Conservation (phyloP, 2,113 vertebrate species). For the Ochotona curzoniae region DNA sequence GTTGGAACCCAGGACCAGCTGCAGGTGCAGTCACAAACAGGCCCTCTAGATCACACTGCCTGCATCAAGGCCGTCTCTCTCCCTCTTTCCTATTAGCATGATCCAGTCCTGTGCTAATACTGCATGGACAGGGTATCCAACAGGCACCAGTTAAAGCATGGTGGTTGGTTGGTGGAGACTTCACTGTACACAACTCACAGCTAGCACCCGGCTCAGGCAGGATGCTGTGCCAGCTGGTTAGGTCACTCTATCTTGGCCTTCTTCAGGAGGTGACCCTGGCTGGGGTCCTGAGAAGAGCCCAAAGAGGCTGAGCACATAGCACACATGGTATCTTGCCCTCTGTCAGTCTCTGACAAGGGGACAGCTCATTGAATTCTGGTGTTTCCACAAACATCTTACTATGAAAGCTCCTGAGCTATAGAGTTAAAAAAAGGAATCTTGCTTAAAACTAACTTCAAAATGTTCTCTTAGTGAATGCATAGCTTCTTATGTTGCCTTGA, state of each 20-base stretch:
- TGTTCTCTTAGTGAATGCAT: background rate
- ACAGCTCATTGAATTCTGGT: background rate
- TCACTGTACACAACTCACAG: constrained; percentile 57
- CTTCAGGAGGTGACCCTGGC: constrained; percentile 26
- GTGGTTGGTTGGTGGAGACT: constrained; percentile 47
- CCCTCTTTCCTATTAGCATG: rapidly evolving
- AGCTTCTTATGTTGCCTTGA: background rate
- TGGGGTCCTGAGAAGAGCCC: background rate
- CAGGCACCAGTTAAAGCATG: constrained; percentile 44
- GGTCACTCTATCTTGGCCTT: constrained; percentile 38
- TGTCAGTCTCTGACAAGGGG: background rate
- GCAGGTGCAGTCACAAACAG: background rate
- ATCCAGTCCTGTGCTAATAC: background rate
- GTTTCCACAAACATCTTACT: background rate
- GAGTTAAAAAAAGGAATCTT: background rate
- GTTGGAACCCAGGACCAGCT: background rate
- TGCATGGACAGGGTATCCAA: constrained; percentile 22
- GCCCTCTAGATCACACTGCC: rapidly evolving
- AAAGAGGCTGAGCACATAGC: background rate
- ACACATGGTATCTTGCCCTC: background rate
- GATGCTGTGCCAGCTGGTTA: constrained; percentile 58
- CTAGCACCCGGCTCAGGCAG: constrained; percentile 36
- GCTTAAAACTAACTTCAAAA: background rate
- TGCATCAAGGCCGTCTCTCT: rapidly evolving
- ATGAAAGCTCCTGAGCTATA: background rate